These are phyloP conservation scores for Aspidiotus rigidus DNA, from an alignment of 2,888 invertebrate genomes.

Conservation along the genomic window DNA sequence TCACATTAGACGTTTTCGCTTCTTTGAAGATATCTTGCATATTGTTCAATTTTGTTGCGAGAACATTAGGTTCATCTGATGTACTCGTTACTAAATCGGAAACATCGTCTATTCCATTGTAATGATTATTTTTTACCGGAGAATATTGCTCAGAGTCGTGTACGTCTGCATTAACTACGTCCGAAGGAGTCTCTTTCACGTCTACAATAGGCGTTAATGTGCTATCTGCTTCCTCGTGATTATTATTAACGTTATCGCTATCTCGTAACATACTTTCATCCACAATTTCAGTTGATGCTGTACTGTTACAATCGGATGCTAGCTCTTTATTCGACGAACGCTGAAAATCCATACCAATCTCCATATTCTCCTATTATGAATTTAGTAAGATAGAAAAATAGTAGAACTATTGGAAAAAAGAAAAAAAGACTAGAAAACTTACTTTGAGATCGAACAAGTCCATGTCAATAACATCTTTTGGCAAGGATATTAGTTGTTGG, in stretches of 20 bases:
- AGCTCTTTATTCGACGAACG: neutral
- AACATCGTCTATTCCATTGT: too few species aligned
- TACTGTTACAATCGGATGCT: neutral
- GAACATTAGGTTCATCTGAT: too few species aligned
- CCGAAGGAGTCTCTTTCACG: too few species aligned
- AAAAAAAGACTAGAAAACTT: neutral
- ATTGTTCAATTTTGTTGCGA: conserved; percentile 35
- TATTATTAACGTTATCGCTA: neutral
- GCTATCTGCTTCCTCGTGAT: neutral
- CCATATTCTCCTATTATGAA: conserved; percentile 2
- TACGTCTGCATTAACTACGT: too few species aligned
- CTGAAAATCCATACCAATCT: conserved; percentile 9
- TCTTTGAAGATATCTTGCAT: conserved; percentile 50
- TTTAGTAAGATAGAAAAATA: too few species aligned
- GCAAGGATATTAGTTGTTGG: conserved; percentile 48
- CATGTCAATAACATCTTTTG: neutral
- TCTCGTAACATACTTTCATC: neutral
- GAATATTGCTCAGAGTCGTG: too few species aligned
- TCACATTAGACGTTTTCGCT: conserved; percentile 52
- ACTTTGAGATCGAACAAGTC: conserved; percentile 16
- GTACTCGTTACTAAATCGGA: too few species aligned
- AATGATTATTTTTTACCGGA: too few species aligned
- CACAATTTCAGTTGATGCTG: neutral
- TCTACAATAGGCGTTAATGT: too few species aligned
- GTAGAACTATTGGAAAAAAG: too few species aligned